Evolutionary conservation across 2,797 vertebrate species (phyloP).

Genomic region (Decapterus maruadsi): DNA sequence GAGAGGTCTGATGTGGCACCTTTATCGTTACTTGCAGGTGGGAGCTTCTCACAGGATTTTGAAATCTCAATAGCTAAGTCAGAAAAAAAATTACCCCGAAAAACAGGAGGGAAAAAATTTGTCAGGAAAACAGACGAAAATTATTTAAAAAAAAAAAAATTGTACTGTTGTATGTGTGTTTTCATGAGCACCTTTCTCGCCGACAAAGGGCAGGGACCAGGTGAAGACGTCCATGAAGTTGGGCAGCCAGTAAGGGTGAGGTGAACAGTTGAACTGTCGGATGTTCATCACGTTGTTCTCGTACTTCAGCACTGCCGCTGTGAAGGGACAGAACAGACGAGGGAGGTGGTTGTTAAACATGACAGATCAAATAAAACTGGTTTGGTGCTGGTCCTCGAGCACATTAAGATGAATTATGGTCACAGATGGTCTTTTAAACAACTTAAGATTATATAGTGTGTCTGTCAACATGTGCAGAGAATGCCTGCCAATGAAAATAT

Average conservation of each 20-base stretch:
- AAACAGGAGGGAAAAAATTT: too few relatives aligned
- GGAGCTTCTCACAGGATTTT: too few relatives aligned
- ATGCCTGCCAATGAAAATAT: background rate
- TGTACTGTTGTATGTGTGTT: background rate
- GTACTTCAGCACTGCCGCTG: conserved; percentile 89
- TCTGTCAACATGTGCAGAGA: background rate
- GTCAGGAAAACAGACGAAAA: too few relatives aligned
- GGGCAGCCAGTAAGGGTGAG: conserved; percentile 89
- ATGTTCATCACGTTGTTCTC: conserved; percentile 91
- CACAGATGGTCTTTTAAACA: background rate
- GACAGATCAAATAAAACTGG: background rate
- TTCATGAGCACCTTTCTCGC: conserved; percentile 83
- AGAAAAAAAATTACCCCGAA: too few relatives aligned
- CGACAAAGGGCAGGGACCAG: conserved; percentile 88
- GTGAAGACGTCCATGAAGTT: conserved; percentile 90
- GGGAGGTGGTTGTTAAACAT: conserved; percentile 7
- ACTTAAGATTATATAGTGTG: background rate
- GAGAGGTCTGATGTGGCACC: too few relatives aligned
- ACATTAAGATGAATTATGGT: background rate
- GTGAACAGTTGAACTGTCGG: conserved; percentile 88
- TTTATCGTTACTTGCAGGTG: too few relatives aligned
- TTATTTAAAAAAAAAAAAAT: too few relatives aligned
- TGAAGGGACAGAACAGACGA: conserved; percentile 44
- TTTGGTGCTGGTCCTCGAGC: background rate
- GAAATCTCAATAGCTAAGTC: too few relatives aligned